Percentiles rank a stretch among this genome's conserved stretches.
These are phyloP conservation scores for Hippopotamus amphibius DNA, from an alignment of 2,113 vertebrate species.

Conservation along the genomic window DNA sequence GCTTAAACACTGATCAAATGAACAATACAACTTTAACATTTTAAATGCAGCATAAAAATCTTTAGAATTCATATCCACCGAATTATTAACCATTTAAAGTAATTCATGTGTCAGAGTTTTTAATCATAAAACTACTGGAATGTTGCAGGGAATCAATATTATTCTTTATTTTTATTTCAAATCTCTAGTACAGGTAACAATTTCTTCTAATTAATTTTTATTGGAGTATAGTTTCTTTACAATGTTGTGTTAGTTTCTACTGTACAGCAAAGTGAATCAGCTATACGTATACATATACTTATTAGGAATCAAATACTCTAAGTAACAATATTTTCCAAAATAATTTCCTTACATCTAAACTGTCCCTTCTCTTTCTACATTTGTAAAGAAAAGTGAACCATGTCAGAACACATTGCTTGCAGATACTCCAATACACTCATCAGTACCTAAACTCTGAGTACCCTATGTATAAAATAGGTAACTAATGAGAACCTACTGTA, in stretches of 20 bases:
- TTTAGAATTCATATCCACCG: conserved; percentile 39
- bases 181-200: background rate
- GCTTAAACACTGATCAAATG: conserved; percentile 45
- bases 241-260: too few relatives aligned
- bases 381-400: background rate
- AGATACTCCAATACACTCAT: background rate
- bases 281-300: background rate
- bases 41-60: conserved; percentile 59
- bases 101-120: conserved; percentile 30
- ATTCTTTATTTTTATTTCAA: conserved; percentile 10
- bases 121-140: conserved; percentile 41
- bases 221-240: too few relatives aligned
- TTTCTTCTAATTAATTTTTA: too few relatives aligned
- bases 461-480: too few relatives aligned
- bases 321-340: conserved; percentile 23
- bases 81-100: conserved; percentile 30
- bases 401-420: background rate
- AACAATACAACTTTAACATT: conserved; percentile 52
- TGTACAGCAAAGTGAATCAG: too few relatives aligned
- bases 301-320: conserved; percentile 47
- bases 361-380: background rate
- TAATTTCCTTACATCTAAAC: conserved; percentile 32
- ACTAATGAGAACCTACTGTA: too few relatives aligned
- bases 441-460: background rate
- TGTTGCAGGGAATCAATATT: background rate